A percentile compares a stretch with the other conserved stretches of the same genome.
Evolutionary conservation across 2,888 invertebrate species (phyloP).

Genomic region (Pterostichus madidus): DNA sequence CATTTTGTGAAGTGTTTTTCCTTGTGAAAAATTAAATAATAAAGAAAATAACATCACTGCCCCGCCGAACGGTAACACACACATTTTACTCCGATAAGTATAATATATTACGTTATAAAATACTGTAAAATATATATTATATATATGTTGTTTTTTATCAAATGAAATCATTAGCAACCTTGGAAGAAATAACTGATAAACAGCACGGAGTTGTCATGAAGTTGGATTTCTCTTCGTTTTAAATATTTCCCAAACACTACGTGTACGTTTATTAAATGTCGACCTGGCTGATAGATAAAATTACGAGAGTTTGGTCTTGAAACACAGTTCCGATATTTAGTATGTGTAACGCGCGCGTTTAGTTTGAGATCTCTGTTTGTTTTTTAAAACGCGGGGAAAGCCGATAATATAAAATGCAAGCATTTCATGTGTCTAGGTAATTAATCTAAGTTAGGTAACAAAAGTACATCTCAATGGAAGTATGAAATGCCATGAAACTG

Average conservation of each 20-base stretch:
- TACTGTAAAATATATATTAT: constrained; percentile 63
- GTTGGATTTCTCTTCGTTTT: no score
- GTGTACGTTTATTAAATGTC: no score
- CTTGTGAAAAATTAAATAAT: constrained; percentile 48
- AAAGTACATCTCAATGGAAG: constrained; percentile 59
- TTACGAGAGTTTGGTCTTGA: no score
- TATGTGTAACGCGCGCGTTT: no score
- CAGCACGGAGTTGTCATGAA: constrained; percentile 45
- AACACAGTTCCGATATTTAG: no score
- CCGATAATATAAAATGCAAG: constrained; percentile 56
- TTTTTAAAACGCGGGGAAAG: neutral
- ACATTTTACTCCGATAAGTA: constrained; percentile 57
- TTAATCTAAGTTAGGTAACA: constrained; percentile 59
- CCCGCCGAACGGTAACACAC: constrained; percentile 39
- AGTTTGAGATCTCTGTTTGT: neutral
- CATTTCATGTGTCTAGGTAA: constrained; percentile 54
- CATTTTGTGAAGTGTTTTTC: constrained; percentile 60
- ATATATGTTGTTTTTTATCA: neutral
- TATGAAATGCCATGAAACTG: constrained; percentile 48
- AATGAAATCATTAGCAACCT: constrained; percentile 23
- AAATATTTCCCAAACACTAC: no score
- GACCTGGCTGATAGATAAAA: no score
- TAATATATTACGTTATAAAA: constrained; percentile 62
- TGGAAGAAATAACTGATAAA: constrained; percentile 54
- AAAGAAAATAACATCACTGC: constrained; percentile 59